Conservation (phyloP, 2,797 vertebrate species). For the Chelmon rostratus region DNA sequence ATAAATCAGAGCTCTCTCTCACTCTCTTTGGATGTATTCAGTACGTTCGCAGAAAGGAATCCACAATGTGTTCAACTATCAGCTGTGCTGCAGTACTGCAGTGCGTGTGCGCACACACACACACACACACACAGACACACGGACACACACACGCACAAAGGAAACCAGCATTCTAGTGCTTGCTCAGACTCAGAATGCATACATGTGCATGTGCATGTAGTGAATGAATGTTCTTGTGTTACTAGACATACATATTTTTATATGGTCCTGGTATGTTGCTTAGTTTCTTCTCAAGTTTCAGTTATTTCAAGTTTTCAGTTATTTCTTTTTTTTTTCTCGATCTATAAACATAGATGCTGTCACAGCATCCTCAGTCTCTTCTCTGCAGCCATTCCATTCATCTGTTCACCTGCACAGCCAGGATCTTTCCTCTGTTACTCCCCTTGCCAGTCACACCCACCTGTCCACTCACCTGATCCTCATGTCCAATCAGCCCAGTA, state of each 20-base stretch:
- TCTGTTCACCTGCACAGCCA: too few relatives aligned
- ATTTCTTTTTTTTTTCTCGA: too few relatives aligned
- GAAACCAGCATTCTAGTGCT: not conserved
- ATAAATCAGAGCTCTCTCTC: slow-evolving; percentile 58
- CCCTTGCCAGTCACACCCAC: too few relatives aligned
- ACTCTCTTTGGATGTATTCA: slow-evolving; percentile 46
- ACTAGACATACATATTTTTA: not conserved
- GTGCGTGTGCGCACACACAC: slow-evolving; percentile 14
- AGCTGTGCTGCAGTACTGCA: slow-evolving; percentile 46
- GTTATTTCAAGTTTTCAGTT: not conserved
- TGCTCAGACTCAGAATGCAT: not conserved
- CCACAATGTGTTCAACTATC: slow-evolving; percentile 53
- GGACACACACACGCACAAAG: slow-evolving; percentile 7
- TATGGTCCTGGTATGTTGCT: not conserved
- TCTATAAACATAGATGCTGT: not conserved
- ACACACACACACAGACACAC: slow-evolving; percentile 9
- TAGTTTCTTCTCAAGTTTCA: not conserved
- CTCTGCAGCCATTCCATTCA: too few relatives aligned
- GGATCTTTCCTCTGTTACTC: too few relatives aligned
- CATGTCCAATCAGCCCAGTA: too few relatives aligned
- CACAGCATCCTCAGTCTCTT: too few relatives aligned
- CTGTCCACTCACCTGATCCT: too few relatives aligned
- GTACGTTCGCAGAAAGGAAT: slow-evolving; percentile 51
- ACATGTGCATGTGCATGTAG: slow-evolving; percentile 15
- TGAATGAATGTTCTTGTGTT: slow-evolving; percentile 9